Base-by-base conservation (phyloP, 2,888 invertebrate genomes). In the Willowsia nigromaculata region DNA sequence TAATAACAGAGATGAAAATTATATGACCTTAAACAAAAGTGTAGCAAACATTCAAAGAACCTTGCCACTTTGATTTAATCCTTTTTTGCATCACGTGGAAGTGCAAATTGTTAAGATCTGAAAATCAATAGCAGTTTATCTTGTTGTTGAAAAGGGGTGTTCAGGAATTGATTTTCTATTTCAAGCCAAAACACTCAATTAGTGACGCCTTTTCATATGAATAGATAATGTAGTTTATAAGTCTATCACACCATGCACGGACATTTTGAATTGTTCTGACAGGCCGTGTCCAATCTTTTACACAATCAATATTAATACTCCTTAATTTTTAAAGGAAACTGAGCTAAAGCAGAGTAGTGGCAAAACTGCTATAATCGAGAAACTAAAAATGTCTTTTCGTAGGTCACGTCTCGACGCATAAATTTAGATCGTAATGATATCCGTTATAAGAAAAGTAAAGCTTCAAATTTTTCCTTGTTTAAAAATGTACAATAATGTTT, bases 91-190 rank as follows among this genome's bases (percentile, higher is more conserved):
- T 15, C 27, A 18, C 50, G 53, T 13, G 56, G 6, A 80, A 37
- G 62, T 62, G 25, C 18, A 30, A 62, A 59, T 59, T 13, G 27
- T 25, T 62, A 30, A 11, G 62, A 62, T 62, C 30, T 18, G 4
- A 18, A 56, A 56, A 80, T 80, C 78, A 53, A 80, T 80, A 53
- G 56, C 7, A 50, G 11, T 80, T 30, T 78, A 53, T 78, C 78
- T 27, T 53, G n/a, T 22, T 56, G 22, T 47, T 30, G 76, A 65
- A 86, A 71, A 74, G 81, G 71, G 88, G 88, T 62, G 88, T 88
- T 88, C 88, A 88, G 88, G 88, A 88, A 88, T 88, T 82, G 7
- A 80, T 43, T 62, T 30, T 59, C 5, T 40, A 47, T 56, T 43
- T 33, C 56, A 59, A 43, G 62, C 27, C 59, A 82, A 65, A 87